phyloP scores from a whole-genome alignment of 2,113 vertebrate genomes.

The Aegithalos caudatus region DNA sequence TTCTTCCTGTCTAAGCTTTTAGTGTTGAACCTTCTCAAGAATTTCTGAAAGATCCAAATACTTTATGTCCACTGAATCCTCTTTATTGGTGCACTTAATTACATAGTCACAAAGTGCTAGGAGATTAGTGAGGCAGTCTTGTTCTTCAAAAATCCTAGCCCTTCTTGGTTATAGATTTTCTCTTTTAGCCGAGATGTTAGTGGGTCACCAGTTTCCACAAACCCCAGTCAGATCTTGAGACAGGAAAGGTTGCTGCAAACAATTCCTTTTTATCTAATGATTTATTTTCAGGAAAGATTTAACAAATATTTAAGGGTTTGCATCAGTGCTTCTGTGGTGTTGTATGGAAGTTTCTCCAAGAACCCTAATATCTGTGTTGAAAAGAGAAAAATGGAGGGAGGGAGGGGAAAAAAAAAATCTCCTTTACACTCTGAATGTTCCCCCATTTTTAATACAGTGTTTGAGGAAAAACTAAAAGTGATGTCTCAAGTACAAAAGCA shows the following conservation, averaged over 20 bases:
- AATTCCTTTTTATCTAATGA: background rate
- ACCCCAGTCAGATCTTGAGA: background rate
- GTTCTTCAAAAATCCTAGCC: background rate
- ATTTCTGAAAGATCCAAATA: background rate
- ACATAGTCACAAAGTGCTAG: background rate
- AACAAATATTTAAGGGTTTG: background rate
- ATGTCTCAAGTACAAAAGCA: background rate
- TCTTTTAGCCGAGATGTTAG: background rate
- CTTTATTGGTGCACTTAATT: background rate
- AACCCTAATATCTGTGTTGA: background rate
- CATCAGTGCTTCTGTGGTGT: background rate
- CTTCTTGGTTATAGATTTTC: background rate
- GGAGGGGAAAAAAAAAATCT: no score
- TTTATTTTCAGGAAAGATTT: background rate
- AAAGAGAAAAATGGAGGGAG: background rate
- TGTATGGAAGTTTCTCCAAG: background rate
- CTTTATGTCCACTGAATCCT: background rate
- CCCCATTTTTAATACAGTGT: background rate
- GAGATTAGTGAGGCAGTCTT: background rate
- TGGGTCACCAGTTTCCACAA: background rate
- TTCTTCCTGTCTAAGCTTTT: background rate
- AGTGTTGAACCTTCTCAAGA: background rate
- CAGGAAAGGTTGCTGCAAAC: background rate
- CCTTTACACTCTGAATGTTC: background rate
- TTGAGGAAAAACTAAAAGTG: background rate